Percentiles rank a stretch among this genome's conserved stretches.
Evolutionary conservation across 2,113 vertebrate species (phyloP).

Genomic region (Reinhardtius hippoglossoides): DNA sequence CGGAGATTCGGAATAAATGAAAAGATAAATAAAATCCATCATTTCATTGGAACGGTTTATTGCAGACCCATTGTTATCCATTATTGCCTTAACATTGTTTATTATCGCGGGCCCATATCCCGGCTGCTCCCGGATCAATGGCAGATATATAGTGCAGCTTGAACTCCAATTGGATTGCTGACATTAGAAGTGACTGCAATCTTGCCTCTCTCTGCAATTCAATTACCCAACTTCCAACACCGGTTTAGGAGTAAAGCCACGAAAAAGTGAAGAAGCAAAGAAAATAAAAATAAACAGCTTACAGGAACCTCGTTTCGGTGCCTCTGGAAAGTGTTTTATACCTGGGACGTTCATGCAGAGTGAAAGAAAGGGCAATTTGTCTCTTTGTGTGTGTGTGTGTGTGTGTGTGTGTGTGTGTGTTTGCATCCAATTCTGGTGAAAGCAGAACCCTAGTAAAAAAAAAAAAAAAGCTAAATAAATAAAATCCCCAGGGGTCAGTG

Average conservation of each 20-base stretch:
- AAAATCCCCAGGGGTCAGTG: constrained; percentile 37
- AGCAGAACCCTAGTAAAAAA: neutral
- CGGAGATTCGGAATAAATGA: constrained; percentile 41
- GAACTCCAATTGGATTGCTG: constrained; percentile 73
- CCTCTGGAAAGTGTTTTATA: constrained; percentile 46
- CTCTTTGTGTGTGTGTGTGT: neutral
- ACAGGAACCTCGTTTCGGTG: constrained; percentile 45
- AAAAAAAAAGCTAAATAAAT: neutral
- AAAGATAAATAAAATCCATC: constrained; percentile 44
- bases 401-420: constrained; percentile 1
- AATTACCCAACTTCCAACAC: constrained; percentile 73
- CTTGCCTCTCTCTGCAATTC: constrained; percentile 67
- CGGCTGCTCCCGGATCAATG: constrained; percentile 71
- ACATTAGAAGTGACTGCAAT: constrained; percentile 70
- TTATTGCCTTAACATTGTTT: constrained; percentile 59
- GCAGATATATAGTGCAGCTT: constrained; percentile 63
- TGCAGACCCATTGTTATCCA: constrained; percentile 31
- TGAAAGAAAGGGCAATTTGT: constrained; percentile 29
- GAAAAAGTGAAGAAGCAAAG: constrained; percentile 40
- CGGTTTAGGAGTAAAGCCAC: constrained; percentile 52
- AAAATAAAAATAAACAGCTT: constrained; percentile 43
- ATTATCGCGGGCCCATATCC: constrained; percentile 49
- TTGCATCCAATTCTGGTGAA: constrained; percentile 16
- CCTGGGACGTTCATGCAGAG: constrained; percentile 47
- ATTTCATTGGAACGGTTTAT: constrained; percentile 57